A percentile compares a stretch with the other conserved stretches of the same genome.
Evolutionary conservation across 1,140 invertebrate genomes (phyloP).

Genomic region (Macrobrachium nipponense): DNA sequence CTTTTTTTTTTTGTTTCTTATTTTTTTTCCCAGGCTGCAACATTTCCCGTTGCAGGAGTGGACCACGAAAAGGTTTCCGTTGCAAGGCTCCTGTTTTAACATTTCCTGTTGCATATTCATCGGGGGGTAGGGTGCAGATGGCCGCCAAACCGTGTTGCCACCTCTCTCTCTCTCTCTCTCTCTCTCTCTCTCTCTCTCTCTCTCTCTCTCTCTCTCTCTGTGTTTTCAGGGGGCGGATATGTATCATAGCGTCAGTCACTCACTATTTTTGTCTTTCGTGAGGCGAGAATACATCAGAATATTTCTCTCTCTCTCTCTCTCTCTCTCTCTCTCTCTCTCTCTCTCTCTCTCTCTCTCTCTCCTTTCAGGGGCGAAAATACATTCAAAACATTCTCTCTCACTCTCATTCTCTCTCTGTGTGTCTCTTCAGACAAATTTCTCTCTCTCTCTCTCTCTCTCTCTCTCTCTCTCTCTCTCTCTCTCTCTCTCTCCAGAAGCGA

Average conservation of each 20-base stretch:
- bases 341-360: neutral
- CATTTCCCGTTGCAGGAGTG: slow-evolving; percentile 18
- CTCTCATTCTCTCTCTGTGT: neutral
- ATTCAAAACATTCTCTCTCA: neutral
- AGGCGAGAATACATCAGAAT: no score
- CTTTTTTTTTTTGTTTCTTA: neutral
- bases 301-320: neutral
- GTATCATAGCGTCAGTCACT: neutral
- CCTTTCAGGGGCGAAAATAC: neutral
- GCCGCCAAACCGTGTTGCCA: slow-evolving; percentile 3
- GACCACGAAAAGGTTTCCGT: slow-evolving; percentile 52
- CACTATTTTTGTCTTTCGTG: no score
- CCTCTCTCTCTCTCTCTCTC: neutral
- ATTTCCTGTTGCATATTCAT: slow-evolving; percentile 60
- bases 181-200: slow-evolving; percentile 12
- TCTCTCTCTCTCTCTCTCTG: neutral
- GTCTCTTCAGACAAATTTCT: no score
- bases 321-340: neutral
- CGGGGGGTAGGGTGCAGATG: slow-evolving; percentile 49
- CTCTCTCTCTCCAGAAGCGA: neutral
- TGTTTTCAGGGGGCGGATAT: neutral
- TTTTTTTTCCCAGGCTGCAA: neutral
- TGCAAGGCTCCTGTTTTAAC: slow-evolving; percentile 57
- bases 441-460: neutral
- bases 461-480: neutral